Evolutionary conservation across 2,888 invertebrate species (phyloP), one percentile per base, ranked within the genome.

Genomic region (Lasius fuliginosus): DNA sequence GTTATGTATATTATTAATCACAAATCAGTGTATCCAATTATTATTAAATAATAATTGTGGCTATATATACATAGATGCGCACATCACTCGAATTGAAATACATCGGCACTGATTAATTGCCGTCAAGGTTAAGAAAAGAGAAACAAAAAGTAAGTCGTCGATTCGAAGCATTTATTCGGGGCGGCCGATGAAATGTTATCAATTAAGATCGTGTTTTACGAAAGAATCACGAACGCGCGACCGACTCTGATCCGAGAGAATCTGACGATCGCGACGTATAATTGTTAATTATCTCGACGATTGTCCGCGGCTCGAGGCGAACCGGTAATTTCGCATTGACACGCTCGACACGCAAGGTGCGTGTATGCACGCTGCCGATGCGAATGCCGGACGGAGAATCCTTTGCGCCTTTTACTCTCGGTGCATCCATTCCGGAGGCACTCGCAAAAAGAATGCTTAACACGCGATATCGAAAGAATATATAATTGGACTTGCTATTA

Each of bases 251-350:
- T 68, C 15, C 42, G 62, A 62, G 36, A 49, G 40, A 69, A 77
- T 67, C 36, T 5, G 76, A 68, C 53, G 77, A 68, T 62, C 74
- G 15, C 46, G 15, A 58, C 77, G 82, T 83, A 69, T 76, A 87
- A 82, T 87, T 85, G 87, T 87, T 85, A 85, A 87, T 88, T 83
- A 88, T 56, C 86, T 65, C 60, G 64, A 83, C 58, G 82, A 87
- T 84, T 76, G 60, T 76, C 69, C 68, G 62, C 30, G n/a, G 75
- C 65, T 53, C 76, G 53, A 36, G 36, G 49, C 36, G 69, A 82
- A 64, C 71, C 75, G 73, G 40, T 71, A 77, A 88, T 87, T 84
- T 87, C 82, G 68, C 73, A 69, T 77, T 83, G 83, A 77, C 85
- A 87, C 81, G 84, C 77, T 67, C 62, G 83, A 76, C 85, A 76